Base-by-base conservation (phyloP, 2,113 vertebrate genomes). In the Limnothrissa miodon region DNA sequence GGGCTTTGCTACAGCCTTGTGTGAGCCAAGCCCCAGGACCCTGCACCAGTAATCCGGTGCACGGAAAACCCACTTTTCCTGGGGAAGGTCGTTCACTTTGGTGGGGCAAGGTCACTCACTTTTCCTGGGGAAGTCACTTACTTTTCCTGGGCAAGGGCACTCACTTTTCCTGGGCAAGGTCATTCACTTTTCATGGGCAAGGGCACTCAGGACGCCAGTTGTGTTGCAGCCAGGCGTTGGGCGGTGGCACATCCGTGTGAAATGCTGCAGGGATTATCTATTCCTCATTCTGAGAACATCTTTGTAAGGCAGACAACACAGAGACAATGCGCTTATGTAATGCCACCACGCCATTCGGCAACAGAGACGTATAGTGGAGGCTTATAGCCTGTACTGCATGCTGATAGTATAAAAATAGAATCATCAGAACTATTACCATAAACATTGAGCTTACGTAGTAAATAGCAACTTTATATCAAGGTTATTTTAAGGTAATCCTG, bases 1-100 rank as follows among this genome's bases (percentile, higher is more conserved):
- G 87, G 85, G 82, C 86, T 88, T 85, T 87, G 84, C 86, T 82
- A 83, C 81, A 84, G 86, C 89, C 80, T 79, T 36, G 84, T 36
- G 83, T 56, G 80, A 81, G 82, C 82, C 59, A 83, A 88, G 86
- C 86, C 86, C 25, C 23, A 81, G 82, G 85, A 82, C 74, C 78
- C n/a, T 62, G 79, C 29, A n/a, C 36, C 13, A 25, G 80, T 89
- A 89, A 90, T 90, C 88, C 81, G 44, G 17, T 39, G 66, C 81
- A 84, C 66, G 66, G 80, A 84, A 81, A 74, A 87, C 83, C 42
- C 83, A 82, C 80, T 46, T 21, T 45, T 10, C 79, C 66, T 78
- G 70, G 66, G 74, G 78, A 84, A 85, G 62, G 45, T 56, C 74
- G 10, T n/a, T n/a, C n/a, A n/a, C n/a, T n/a, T n/a, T n/a, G n/a